These are phyloP conservation scores for Portunus trituberculatus DNA, from an alignment of 1,140 invertebrate genomes.

Conservation along the genomic window DNA sequence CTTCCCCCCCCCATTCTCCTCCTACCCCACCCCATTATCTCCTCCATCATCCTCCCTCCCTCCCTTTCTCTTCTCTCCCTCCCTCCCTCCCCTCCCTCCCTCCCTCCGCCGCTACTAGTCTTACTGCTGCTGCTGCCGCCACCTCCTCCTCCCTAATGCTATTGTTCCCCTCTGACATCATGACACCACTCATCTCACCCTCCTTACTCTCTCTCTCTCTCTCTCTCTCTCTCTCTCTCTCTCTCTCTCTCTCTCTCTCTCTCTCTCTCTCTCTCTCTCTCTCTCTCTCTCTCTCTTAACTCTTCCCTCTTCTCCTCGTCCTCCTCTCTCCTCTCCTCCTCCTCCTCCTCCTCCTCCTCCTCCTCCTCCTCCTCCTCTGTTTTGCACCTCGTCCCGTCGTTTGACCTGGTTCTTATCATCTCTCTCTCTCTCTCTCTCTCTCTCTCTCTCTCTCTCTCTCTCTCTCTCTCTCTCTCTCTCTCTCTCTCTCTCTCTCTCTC, in stretches of 20 bases:
- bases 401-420: too few relatives aligned
- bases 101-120: neutral
- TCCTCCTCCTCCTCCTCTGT: too few relatives aligned
- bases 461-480: too few relatives aligned
- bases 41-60: neutral
- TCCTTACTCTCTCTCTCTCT: too few relatives aligned
- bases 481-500: too few relatives aligned
- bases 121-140: neutral
- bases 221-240: constrained; percentile 13
- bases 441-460: too few relatives aligned
- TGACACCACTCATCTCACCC: neutral
- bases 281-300: neutral
- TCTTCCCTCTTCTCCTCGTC: neutral
- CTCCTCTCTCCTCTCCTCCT: neutral
- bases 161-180: neutral
- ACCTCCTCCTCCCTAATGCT: neutral
- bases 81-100: neutral
- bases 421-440: too few relatives aligned
- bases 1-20: neutral
- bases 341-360: too few relatives aligned
- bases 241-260: constrained; percentile 23
- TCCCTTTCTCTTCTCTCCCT: neutral
- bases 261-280: constrained; percentile 36
- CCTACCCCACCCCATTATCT: too few relatives aligned
- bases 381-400: too few relatives aligned